These are phyloP conservation scores for Perognathus longimembris DNA, from an alignment of 2,113 vertebrate species.

Conservation along the genomic window DNA sequence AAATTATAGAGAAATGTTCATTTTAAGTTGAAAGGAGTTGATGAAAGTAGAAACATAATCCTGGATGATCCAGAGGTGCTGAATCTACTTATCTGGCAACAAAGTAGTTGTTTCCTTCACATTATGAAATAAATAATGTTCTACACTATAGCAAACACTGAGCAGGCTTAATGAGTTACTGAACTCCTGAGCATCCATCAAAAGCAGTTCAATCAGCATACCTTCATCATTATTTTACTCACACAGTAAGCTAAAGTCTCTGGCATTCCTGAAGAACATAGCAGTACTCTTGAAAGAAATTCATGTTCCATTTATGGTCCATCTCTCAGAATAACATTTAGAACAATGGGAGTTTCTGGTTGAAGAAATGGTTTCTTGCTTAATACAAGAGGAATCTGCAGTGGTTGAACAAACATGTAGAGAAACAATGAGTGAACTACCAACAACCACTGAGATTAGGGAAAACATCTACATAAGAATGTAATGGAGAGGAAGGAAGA, in stretches of 20 bases:
- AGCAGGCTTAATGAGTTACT: background rate
- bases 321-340: constrained; percentile 26
- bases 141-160: too few species aligned
- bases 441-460: constrained; percentile 25
- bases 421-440: constrained; percentile 51
- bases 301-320: background rate
- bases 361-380: background rate
- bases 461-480: background rate
- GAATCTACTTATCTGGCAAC: background rate
- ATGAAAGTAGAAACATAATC: background rate
- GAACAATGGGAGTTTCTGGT: constrained; percentile 62
- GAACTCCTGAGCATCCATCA: background rate
- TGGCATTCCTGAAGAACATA: background rate
- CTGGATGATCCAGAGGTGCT: background rate
- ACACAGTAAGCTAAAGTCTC: constrained; percentile 44
- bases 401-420: background rate
- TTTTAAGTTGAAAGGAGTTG: background rate
- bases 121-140: fast-evolving
- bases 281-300: too few species aligned
- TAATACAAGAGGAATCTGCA: constrained; percentile 56
- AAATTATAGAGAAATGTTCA: background rate
- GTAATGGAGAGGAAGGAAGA: too few species aligned
- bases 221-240: constrained; percentile 46
- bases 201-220: too few species aligned
- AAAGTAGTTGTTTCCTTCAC: background rate